Conservation (phyloP, 2,113 vertebrate species). For the Athene cunicularia region DNA sequence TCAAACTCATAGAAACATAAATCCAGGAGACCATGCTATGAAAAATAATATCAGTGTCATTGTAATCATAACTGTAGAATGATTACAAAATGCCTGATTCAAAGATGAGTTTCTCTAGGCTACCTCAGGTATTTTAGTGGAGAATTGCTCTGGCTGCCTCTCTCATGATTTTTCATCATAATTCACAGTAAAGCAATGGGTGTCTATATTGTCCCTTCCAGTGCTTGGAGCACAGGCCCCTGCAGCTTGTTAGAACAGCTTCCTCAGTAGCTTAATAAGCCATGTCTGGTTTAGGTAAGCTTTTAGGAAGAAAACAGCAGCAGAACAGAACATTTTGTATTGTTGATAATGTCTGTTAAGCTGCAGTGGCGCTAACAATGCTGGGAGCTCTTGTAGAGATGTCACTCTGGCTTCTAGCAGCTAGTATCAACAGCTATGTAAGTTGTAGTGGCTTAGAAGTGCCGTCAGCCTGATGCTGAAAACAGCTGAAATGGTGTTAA, state of each 20-base stretch:
- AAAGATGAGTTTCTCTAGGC: neutral
- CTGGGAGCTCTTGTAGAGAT: slow-evolving; percentile 34
- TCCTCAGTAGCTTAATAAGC: neutral
- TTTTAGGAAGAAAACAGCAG: neutral
- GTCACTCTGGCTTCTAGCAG: neutral
- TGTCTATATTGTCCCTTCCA: neutral
- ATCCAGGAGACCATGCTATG: neutral
- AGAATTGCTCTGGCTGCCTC: neutral
- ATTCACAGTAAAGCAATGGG: neutral
- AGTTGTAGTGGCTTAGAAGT: neutral
- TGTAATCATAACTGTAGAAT: neutral
- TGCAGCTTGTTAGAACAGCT: neutral
- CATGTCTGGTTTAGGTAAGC: neutral
- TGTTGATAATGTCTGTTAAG: neutral
- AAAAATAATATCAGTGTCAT: neutral
- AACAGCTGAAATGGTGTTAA: neutral
- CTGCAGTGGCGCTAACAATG: fast-evolving
- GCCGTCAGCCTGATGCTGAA: neutral
- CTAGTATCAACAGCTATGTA: neutral
- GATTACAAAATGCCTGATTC: neutral
- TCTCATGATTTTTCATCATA: neutral
- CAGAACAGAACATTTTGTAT: neutral
- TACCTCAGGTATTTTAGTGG: neutral
- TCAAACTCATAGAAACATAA: neutral
- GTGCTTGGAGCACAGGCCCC: neutral